Conservation (phyloP, 1,140 invertebrate species). For the Ectropis grisescens region DNA sequence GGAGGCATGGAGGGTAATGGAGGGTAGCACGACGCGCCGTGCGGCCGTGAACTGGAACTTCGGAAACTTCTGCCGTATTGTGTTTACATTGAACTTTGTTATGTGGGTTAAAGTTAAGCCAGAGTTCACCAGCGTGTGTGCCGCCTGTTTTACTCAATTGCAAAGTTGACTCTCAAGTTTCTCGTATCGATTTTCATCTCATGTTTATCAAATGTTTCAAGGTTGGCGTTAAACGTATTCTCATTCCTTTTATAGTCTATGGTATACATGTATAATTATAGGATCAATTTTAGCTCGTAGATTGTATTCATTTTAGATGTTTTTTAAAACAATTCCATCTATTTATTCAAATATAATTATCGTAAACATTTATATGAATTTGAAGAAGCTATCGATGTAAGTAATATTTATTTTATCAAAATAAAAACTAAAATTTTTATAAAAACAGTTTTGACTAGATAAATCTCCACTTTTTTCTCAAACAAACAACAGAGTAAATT, state of each 20-base stretch:
- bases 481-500: too few species aligned
- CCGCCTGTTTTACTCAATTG: slow-evolving; percentile 53
- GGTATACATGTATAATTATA: slow-evolving; percentile 1
- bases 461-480: too few species aligned
- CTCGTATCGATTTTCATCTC: slow-evolving; percentile 64
- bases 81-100: slow-evolving; percentile 70
- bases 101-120: slow-evolving; percentile 69
- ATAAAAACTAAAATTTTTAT: too few species aligned
- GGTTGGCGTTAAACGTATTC: slow-evolving; percentile 22
- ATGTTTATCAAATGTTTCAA: slow-evolving; percentile 63
- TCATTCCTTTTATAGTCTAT: slow-evolving; percentile 1
- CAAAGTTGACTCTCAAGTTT: slow-evolving; percentile 60
- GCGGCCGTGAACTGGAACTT: slow-evolving; percentile 65
- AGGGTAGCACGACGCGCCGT: slow-evolving; percentile 26
- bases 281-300: too few species aligned
- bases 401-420: too few species aligned
- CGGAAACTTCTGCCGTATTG: slow-evolving; percentile 63
- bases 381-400: too few species aligned
- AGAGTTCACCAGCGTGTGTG: slow-evolving; percentile 62
- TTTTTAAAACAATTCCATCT: too few species aligned
- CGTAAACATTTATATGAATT: too few species aligned
- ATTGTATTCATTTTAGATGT: too few species aligned
- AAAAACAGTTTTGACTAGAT: too few species aligned
- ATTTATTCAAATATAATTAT: too few species aligned
- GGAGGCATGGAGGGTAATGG: too few species aligned